Evolutionary conservation across 1,140 invertebrate species (phyloP).

Genomic region (Zaprionus kolodkinae): DNA sequence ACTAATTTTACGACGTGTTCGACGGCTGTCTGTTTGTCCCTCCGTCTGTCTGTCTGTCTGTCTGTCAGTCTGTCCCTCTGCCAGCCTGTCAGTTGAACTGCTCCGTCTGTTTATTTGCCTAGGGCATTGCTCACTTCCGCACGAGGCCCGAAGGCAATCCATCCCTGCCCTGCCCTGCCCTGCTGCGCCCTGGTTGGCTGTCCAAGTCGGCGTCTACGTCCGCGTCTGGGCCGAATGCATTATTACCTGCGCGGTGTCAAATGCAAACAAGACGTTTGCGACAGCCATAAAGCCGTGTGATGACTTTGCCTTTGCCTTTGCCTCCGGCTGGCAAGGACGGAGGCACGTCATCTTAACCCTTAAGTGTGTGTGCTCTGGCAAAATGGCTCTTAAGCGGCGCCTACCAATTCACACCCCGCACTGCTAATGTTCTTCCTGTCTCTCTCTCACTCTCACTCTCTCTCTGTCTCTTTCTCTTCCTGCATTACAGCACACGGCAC

Average conservation of each 20-base stretch:
- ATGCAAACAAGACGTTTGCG: slow-evolving; percentile 79
- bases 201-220: slow-evolving; percentile 31
- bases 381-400: slow-evolving; percentile 35
- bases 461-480: background rate
- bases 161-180: slow-evolving; percentile 14
- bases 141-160: slow-evolving; percentile 25
- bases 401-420: slow-evolving; percentile 15
- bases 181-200: slow-evolving; percentile 41
- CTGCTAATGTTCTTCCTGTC: background rate
- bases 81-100: slow-evolving; percentile 18
- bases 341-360: slow-evolving; percentile 38
- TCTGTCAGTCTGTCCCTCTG: slow-evolving; percentile 44
- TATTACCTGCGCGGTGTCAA: slow-evolving; percentile 78
- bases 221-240: slow-evolving; percentile 51
- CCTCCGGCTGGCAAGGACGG: slow-evolving; percentile 35
- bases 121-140: slow-evolving; percentile 65
- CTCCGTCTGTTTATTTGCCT: slow-evolving; percentile 34
- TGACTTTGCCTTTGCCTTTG: slow-evolving; percentile 48
- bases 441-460: background rate
- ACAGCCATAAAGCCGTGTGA: slow-evolving; percentile 67
- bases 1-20: slow-evolving; percentile 82
- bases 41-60: slow-evolving; percentile 43
- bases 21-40: slow-evolving; percentile 61
- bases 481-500: slow-evolving; percentile 16
- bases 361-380: slow-evolving; percentile 28